Percentiles rank a stretch among this genome's conserved stretches.
Evolutionary conservation across 2,113 vertebrate genomes (phyloP).

Genomic region (Vicugna pacos): DNA sequence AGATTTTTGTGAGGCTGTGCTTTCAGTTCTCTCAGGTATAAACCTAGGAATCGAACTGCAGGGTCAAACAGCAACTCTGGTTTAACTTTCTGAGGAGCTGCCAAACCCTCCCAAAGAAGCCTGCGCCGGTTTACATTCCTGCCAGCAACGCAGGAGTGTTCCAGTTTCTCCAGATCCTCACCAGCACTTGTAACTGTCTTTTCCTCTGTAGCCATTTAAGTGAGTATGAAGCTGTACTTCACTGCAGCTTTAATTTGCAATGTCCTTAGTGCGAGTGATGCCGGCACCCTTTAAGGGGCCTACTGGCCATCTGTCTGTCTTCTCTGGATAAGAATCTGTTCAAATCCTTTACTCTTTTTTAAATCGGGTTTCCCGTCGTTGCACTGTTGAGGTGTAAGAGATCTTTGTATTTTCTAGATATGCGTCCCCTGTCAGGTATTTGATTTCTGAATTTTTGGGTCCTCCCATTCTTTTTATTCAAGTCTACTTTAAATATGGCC

Average conservation of each 20-base stretch:
- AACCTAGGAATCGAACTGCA: background rate
- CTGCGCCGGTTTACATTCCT: background rate
- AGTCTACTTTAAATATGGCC: background rate
- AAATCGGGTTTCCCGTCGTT: background rate
- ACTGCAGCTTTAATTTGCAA: background rate
- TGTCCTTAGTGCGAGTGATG: background rate
- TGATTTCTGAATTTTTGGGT: background rate
- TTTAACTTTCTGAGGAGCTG: background rate
- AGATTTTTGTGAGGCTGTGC: background rate
- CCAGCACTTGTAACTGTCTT: background rate
- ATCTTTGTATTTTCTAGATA: background rate
- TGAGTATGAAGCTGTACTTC: background rate
- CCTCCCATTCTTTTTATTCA: background rate
- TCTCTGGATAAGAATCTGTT: background rate
- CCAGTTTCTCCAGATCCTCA: background rate
- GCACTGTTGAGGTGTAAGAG: background rate
- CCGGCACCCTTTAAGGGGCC: background rate
- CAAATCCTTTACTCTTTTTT: background rate
- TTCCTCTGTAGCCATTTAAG: background rate
- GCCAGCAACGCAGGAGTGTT: fast-evolving
- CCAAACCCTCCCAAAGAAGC: background rate
- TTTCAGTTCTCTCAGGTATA: background rate
- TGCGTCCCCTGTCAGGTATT: background rate
- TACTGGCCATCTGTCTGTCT: background rate
- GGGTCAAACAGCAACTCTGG: background rate